Evolutionary conservation across 2,113 vertebrate species (phyloP).

Genomic region (Tor tambroides): DNA sequence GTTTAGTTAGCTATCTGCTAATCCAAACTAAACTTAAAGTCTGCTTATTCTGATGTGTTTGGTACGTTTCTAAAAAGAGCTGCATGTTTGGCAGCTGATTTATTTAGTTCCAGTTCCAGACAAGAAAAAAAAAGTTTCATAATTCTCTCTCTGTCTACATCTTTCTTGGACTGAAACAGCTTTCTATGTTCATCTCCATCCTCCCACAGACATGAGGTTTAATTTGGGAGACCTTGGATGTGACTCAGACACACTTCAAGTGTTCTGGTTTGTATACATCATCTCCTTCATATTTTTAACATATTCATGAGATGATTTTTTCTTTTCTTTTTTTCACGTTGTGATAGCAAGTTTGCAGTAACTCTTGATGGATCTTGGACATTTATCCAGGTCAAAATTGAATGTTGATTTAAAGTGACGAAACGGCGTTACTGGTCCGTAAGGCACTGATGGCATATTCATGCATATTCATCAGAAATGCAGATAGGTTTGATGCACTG

Average conservation of each 20-base stretch:
- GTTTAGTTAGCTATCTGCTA: neutral
- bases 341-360: neutral
- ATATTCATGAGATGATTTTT: conserved; percentile 7
- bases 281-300: neutral
- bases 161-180: conserved; percentile 27
- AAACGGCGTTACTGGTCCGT: neutral
- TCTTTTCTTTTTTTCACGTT: neutral
- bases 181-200: conserved; percentile 13
- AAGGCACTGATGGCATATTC: conserved; percentile 25
- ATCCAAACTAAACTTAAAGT: conserved; percentile 39
- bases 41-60: conserved; percentile 39
- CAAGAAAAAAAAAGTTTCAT: conserved; percentile 27
- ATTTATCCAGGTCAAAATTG: conserved; percentile 7
- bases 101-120: conserved; percentile 50
- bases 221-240: conserved; percentile 23
- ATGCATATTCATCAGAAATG: conserved; percentile 44
- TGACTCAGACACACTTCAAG: conserved; percentile 19
- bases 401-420: conserved; percentile 36
- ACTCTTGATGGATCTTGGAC: conserved; percentile 20
- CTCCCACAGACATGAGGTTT: conserved; percentile 30
- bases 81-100: conserved; percentile 53
- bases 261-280: neutral
- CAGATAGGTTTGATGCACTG: conserved; percentile 32
- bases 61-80: conserved; percentile 50
- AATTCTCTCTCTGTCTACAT: conserved; percentile 45